Base-by-base conservation (phyloP, 2,888 invertebrate genomes). In the Drosophila sordidapex region DNA sequence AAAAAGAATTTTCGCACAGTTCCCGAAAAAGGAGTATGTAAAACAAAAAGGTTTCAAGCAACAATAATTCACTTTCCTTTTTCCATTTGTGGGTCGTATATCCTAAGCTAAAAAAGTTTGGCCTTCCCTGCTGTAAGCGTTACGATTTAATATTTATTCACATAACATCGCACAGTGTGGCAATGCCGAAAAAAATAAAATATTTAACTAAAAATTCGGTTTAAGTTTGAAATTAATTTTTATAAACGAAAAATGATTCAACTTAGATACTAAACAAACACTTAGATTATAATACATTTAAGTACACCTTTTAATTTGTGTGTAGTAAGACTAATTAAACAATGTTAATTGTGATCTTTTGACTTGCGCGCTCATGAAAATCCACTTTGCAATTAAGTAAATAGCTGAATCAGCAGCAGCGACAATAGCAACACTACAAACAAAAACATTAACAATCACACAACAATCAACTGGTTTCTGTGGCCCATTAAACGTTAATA, bases 401-500 rank as follows among this genome's bases (percentile, higher is more conserved):
- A 65, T 25, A 15, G 33, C 25, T 29, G n/a, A 40, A 52, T 54
- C 18, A 58, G 21, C 33, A n/a, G 27, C 31, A 68, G 33, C 54
- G 35, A 35, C 13, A 40, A 60, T 33, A 11, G 33, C 18, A n/a
- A 31, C 51, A 51, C 7, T 21, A 4, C 7, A 52, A 53, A 18
- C 27, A 21, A 38, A 15, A 15, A 40, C 36, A 53, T 10, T 21
- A 62, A 31, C 29, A 56, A 49, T 35, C n/a, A n/a, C n/a, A n/a
- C n/a, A n/a, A n/a, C n/a, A n/a, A 63, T 46, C 38, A 60, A 6
- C 25, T 53, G 27, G 54, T 33, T 46, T 40, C 15, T 43, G 27
- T 40, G 29, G 43, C 52, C 56, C 64, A 78, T 67, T 68, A 59
- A 57, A 67, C 51, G 40, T 36, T 70, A 58, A 64, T 40, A 61